A percentile compares a stretch with the other conserved stretches of the same genome.
These are phyloP conservation scores for Macrosoma leucophasiata DNA, from an alignment of 2,888 invertebrate species.

Conservation along the genomic window DNA sequence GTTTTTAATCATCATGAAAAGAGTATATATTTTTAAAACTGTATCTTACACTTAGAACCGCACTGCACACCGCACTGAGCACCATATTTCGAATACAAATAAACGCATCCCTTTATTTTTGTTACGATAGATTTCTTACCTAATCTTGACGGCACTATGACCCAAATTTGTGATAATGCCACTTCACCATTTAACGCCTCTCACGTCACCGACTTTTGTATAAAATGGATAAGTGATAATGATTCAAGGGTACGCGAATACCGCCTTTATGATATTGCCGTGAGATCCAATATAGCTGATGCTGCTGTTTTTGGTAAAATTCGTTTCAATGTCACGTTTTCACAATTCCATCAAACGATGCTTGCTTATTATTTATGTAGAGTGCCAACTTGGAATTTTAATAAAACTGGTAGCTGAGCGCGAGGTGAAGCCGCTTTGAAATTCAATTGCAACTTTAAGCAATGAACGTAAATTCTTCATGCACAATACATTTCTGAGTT, in stretches of 20 bases:
- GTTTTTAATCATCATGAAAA: too few species aligned
- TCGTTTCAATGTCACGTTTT: slow-evolving; percentile 51
- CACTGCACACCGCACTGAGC: slow-evolving; percentile 47
- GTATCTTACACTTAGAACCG: too few species aligned
- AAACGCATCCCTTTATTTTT: slow-evolving; percentile 30
- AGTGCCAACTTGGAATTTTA: slow-evolving; percentile 39
- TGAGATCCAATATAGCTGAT: slow-evolving; percentile 30
- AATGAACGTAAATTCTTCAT: too few species aligned
- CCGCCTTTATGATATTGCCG: too few species aligned
- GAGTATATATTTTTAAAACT: too few species aligned
- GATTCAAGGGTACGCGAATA: too few species aligned
- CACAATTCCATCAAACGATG: slow-evolving; percentile 41
- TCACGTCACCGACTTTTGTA: slow-evolving; percentile 49
- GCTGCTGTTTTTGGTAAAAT: slow-evolving; percentile 35
- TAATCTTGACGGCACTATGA: slow-evolving; percentile 37
- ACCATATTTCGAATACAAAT: slow-evolving; percentile 52
- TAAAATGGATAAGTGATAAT: slow-evolving; percentile 42
- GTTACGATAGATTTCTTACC: slow-evolving; percentile 40
- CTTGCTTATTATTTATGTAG: slow-evolving; percentile 50
- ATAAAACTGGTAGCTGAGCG: slow-evolving; percentile 26
- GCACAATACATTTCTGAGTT: too few species aligned
- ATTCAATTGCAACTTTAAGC: slow-evolving; percentile 6
- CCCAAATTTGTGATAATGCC: slow-evolving; percentile 34
- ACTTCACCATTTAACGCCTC: slow-evolving; percentile 45
- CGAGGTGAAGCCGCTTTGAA: slow-evolving; percentile 20